These are phyloP conservation scores for Caloenas nicobarica DNA, from an alignment of 2,113 vertebrate species.

Conservation along the genomic window DNA sequence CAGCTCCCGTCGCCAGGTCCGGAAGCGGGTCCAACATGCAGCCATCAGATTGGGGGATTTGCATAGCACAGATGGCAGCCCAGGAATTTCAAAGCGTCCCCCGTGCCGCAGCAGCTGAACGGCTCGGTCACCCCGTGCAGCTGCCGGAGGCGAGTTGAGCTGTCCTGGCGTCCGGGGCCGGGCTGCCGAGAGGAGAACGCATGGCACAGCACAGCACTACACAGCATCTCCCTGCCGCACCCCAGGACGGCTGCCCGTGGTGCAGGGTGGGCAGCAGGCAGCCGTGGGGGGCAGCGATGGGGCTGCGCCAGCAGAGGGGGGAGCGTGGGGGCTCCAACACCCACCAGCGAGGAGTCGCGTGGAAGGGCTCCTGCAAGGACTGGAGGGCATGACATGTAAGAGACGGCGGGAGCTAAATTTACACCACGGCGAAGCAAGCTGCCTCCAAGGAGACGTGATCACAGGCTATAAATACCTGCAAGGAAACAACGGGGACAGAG, in stretches of 20 bases:
- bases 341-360: rapidly evolving
- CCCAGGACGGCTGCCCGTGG: rapidly evolving
- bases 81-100: conserved; percentile 74
- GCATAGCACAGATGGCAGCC: conserved; percentile 74
- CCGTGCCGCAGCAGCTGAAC: conserved; percentile 62
- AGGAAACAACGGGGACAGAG: conserved; percentile 51
- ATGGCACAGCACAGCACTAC: rapidly evolving
- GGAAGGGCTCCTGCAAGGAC: not conserved
- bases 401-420: conserved; percentile 59
- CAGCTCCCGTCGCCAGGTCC: not conserved
- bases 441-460: conserved; percentile 57
- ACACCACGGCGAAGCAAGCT: not conserved
- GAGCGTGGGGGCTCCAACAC: rapidly evolving
- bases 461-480: conserved; percentile 65
- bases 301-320: rapidly evolving
- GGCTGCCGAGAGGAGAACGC: not conserved
- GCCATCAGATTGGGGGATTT: conserved; percentile 58
- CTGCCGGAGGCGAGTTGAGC: not conserved
- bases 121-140: not conserved
- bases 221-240: rapidly evolving
- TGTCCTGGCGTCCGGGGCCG: not conserved
- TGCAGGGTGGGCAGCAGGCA: not conserved
- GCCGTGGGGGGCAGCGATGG: rapidly evolving
- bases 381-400: conserved; percentile 37
- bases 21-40: not conserved